Conservation (phyloP, 2,113 vertebrate genomes). For the Zosterops japonicus region DNA sequence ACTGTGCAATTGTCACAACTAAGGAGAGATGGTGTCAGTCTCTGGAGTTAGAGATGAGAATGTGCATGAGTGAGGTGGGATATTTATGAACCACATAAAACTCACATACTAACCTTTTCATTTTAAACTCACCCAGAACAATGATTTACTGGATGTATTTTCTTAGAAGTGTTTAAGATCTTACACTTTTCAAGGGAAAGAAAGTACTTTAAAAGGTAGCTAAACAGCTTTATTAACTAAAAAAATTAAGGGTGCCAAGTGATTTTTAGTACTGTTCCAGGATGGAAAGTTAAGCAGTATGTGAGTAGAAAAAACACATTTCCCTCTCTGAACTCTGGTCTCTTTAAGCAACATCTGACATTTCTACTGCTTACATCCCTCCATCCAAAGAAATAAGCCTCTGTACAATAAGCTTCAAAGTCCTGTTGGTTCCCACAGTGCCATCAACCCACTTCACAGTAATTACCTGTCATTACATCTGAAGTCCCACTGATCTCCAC, state of each 20-base stretch:
- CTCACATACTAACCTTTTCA: neutral
- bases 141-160: neutral
- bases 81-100: neutral
- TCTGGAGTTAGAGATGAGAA: neutral
- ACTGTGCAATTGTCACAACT: neutral
- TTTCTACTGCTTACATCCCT: neutral
- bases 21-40: neutral
- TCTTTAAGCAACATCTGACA: neutral
- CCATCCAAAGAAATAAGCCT: neutral
- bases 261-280: neutral
- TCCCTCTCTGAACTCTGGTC: neutral
- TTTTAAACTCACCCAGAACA: neutral
- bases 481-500: neutral
- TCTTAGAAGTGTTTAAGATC: neutral
- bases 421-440: neutral
- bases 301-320: neutral
- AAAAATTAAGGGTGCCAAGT: neutral
- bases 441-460: neutral
- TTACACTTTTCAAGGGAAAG: neutral
- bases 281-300: neutral
- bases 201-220: neutral
- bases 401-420: neutral
- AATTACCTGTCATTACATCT: neutral
- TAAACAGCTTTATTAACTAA: neutral
- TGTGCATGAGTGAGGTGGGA: accelerated